These are phyloP conservation scores for Acarapis woodi DNA, from an alignment of 1,140 invertebrate genomes.

Conservation along the genomic window DNA sequence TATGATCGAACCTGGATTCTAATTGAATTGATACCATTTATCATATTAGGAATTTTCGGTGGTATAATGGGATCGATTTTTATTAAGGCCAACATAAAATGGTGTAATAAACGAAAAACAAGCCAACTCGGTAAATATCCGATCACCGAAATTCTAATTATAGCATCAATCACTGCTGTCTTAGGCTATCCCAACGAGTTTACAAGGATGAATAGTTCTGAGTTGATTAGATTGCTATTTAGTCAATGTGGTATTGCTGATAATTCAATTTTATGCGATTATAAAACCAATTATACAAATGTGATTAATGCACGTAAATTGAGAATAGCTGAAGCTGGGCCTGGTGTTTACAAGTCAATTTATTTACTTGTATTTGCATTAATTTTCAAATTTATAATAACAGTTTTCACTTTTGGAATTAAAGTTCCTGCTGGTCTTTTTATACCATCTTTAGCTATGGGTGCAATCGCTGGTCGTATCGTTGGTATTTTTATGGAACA, in stretches of 20 bases:
- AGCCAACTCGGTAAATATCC: conserved; percentile 88
- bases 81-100: conserved; percentile 80
- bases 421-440: conserved; percentile 68
- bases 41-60: conserved; percentile 78
- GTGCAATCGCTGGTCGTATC: conserved; percentile 86
- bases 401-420: conserved; percentile 94
- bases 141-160: conserved; percentile 65
- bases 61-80: conserved; percentile 87
- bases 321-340: conserved; percentile 45
- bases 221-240: conserved; percentile 80
- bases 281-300: conserved; percentile 55
- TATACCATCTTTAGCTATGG: conserved; percentile 56
- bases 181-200: conserved; percentile 90
- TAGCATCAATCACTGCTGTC: conserved; percentile 68
- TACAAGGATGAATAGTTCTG: conserved; percentile 82
- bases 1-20: conserved; percentile 98
- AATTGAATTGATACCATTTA: conserved; percentile 86
- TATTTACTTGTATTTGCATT: conserved; percentile 68
- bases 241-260: conserved; percentile 83
- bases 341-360: conserved; percentile 56
- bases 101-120: conserved; percentile 78
- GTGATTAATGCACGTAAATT: conserved; percentile 29
- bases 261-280: conserved; percentile 63
- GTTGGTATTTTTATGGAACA: conserved; percentile 89
- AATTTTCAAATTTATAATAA: conserved; percentile 78